Base-by-base conservation (phyloP, 2,888 invertebrate species). In the Euplagia quadripunctaria region DNA sequence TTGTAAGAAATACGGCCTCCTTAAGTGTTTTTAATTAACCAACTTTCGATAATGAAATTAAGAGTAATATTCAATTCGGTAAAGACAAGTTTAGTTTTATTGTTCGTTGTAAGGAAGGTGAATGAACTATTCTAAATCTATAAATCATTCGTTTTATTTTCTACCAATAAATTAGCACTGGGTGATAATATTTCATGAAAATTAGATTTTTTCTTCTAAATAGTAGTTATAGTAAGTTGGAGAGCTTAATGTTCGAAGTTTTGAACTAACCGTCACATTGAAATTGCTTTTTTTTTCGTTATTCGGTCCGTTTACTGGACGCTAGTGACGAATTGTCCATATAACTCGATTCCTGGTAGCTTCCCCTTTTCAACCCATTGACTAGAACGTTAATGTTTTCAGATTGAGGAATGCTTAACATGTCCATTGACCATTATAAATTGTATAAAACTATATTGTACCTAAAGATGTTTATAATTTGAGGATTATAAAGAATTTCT, bases 1-100 rank as follows among this genome's bases (percentile, higher is more conserved):
- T 41, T 64, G 41, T 69, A n/a, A 58, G 65, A 73, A 69, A 64
- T 14, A 69, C 43, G 51, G n/a, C 55, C 58, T 64, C 41, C 61
- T 69, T 61, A 31, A 31, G 61, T 20, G 20, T 4, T 17, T 43
- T 43, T 12, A 31, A 61, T 61, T 61, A 61, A 31, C 31, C 14
- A 14, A 61, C 1, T 61, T 61, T 61, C 61, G 31, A 61, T 31
- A 14, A 31, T 61, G 31, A 14, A 58, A 58, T 58, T 9, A 20
- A 61, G 31, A 61, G 31, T 61, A 12, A 55, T 31, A 7, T 61
- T 31, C 6, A 31, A 61, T 7, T 61, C 14, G 14, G 6, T 31
- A 31, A 31, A 61, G 1, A 20, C n/a, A n/a, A 20, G 20, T 11
- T 20, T 11, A 4, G 52, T 17, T 52, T 55, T 5, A 16, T 51